A percentile compares a stretch with the other conserved stretches of the same genome.
These are phyloP conservation scores for Drosophila athabasca DNA, from an alignment of 1,140 invertebrate species.

Conservation along the genomic window DNA sequence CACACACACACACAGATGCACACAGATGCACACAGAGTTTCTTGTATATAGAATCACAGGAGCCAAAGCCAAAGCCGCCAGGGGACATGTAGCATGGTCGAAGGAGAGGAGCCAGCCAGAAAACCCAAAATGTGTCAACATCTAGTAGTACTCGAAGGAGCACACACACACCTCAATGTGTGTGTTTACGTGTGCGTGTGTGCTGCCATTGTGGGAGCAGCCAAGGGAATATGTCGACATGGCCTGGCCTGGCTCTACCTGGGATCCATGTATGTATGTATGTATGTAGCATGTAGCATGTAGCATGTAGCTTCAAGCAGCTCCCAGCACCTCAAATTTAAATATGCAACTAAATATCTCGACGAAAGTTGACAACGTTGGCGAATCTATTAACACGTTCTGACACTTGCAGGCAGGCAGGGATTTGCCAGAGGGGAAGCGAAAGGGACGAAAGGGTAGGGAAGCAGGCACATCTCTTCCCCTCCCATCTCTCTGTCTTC, in stretches of 20 bases:
- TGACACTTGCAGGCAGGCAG: slow-evolving; percentile 63
- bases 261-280: not conserved
- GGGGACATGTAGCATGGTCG: slow-evolving; percentile 1
- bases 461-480: no score
- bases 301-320: slow-evolving; percentile 2
- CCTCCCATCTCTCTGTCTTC: no score
- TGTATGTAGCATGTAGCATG: no score
- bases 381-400: slow-evolving; percentile 74
- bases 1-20: not conserved
- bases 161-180: not conserved
- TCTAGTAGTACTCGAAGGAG: slow-evolving; percentile 3
- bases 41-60: slow-evolving; percentile 44
- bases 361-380: slow-evolving; percentile 48
- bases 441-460: not conserved
- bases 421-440: not conserved
- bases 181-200: not conserved
- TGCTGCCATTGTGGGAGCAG: slow-evolving; percentile 1
- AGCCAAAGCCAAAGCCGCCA: slow-evolving; percentile 15
- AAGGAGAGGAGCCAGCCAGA: slow-evolving; percentile 1
- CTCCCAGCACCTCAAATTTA: slow-evolving; percentile 45
- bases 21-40: not conserved
- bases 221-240: slow-evolving; percentile 4
- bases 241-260: not conserved
- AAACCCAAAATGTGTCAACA: slow-evolving; percentile 50
- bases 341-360: slow-evolving; percentile 74